Percentiles rank a stretch among this genome's conserved stretches.
These are phyloP conservation scores for Thalassarche chlororhynchos DNA, from an alignment of 2,113 vertebrate genomes.

Conservation along the genomic window DNA sequence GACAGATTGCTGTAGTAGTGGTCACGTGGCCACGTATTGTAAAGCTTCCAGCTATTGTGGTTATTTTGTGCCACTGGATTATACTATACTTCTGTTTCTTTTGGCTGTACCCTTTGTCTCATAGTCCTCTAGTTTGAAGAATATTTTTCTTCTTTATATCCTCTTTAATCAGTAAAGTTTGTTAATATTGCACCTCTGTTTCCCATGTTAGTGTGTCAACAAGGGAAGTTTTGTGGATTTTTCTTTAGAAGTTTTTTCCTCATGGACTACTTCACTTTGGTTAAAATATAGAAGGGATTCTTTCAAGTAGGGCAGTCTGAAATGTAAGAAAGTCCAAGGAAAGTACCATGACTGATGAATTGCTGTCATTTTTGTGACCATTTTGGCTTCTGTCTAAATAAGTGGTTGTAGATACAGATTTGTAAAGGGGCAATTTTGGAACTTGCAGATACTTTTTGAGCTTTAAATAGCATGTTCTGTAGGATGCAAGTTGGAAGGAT, in stretches of 20 bases:
- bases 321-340: not conserved
- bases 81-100: not conserved
- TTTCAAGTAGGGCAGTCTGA: not conserved
- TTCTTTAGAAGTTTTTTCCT: not conserved
- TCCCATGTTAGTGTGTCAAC: not conserved
- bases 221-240: not conserved
- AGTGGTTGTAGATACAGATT: not conserved
- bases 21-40: fast-evolving
- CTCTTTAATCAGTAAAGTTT: not conserved
- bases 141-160: not conserved
- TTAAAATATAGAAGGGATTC: not conserved
- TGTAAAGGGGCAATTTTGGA: not conserved
- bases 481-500: not conserved
- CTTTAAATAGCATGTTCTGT: not conserved
- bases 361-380: not conserved
- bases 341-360: not conserved
- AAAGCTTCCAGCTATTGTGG: not conserved
- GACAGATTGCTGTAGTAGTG: not conserved
- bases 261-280: not conserved
- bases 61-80: not conserved
- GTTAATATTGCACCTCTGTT: not conserved
- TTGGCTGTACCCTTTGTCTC: not conserved
- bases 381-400: not conserved
- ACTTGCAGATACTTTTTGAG: not conserved
- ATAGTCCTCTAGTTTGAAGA: not conserved